Evolutionary conservation across 2,797 vertebrate species (phyloP), one percentile per base, ranked within the genome.

Genomic region (Alfaro cultratus): DNA sequence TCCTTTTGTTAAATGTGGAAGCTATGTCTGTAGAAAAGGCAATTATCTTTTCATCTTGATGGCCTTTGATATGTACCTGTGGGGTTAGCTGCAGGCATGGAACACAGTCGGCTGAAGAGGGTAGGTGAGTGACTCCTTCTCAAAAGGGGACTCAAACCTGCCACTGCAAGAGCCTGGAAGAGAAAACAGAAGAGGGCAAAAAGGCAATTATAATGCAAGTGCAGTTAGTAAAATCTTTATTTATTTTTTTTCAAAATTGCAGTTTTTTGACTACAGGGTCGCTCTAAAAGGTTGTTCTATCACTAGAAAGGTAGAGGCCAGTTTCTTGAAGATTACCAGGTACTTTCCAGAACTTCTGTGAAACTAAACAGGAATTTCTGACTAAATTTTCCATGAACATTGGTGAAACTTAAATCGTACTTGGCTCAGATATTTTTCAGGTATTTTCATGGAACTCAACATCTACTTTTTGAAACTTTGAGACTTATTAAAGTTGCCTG

Each of bases 71-170:
- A 12, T 6, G 5, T 87, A 94, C 94, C 94, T 86, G 96, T 95
- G 7, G 97, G 97, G 15, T 96, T 97, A 73, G 96, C 95, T 2
- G 97, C 97, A 29, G 97, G 97, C 0, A 98, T 97, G 80, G 97
- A 96, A 11, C 97, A 97, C 11, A 97, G 96, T 82, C 96, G 96
- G 76, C 97, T 96, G 92, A 97, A 97, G 16, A 87, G 91, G 82
- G 97, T 96, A 0, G 98, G 97, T 74, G 97, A 97, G 96, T 98
- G 98, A 96, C 98, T 98, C 95, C 98, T 95, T 94, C 97, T 96
- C 46, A 99, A 94, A 62, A 98, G 96, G 78, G 98, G 98, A 93
- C 97, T 99, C 94, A 99, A 92, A 78, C 98, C 98, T 5, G 98
- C 97, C 80, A 98, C 97, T 0, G 98, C 97, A 92, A 99, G 78